These are phyloP conservation scores for Syncerus caffer DNA, from an alignment of 2,797 vertebrate species.

Conservation along the genomic window DNA sequence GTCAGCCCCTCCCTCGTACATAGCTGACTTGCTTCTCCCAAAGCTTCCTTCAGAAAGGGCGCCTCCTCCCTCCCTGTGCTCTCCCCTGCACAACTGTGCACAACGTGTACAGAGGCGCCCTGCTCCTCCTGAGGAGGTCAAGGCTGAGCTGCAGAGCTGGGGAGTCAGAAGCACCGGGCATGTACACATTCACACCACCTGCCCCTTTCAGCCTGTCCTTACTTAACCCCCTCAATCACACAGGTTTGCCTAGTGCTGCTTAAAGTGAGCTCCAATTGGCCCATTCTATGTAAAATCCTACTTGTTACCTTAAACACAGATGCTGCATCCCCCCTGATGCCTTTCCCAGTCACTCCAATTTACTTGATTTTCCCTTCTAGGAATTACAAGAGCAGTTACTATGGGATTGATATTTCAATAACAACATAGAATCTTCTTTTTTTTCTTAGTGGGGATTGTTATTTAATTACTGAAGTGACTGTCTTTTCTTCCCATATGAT, in stretches of 20 bases:
- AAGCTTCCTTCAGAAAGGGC: neutral
- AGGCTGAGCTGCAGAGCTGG: neutral
- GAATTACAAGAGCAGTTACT: neutral
- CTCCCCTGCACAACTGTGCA: neutral
- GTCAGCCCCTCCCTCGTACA: neutral
- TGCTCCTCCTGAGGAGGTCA: neutral
- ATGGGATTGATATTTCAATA: neutral
- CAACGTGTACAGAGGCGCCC: accelerated
- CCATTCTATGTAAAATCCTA: neutral
- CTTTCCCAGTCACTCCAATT: neutral
- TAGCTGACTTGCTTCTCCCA: neutral
- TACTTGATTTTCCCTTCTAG: neutral
- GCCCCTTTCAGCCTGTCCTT: neutral
- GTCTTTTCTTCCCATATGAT: neutral
- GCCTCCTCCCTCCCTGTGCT: neutral
- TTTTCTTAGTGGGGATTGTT: neutral
- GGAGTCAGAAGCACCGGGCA: neutral
- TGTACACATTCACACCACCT: no score
- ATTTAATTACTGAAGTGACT: neutral
- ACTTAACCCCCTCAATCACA: neutral
- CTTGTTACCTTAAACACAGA: neutral
- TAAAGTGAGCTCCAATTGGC: neutral
- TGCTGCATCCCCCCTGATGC: neutral
- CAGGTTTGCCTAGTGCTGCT: neutral
- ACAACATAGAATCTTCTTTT: neutral